These are phyloP conservation scores for Enteromius fasciolatus DNA, from an alignment of 2,797 vertebrate genomes.

Conservation along the genomic window DNA sequence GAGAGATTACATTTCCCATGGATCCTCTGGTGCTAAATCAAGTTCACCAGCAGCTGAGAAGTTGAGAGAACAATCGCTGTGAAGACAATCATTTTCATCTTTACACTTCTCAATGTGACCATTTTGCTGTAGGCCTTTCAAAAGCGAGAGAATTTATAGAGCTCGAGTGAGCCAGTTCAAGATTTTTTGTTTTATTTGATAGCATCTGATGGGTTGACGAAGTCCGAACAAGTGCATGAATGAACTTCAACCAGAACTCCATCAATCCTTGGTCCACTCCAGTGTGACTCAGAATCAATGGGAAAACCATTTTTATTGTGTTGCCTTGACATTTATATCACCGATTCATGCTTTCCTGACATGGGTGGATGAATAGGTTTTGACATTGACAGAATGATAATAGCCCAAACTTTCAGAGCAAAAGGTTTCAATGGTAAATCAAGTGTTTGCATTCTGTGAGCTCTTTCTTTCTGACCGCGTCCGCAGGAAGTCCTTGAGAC, in stretches of 20 bases:
- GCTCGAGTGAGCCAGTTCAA: slow-evolving; percentile 61
- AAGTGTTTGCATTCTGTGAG: not conserved
- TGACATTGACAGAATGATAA: slow-evolving; percentile 28
- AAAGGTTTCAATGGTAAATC: not conserved
- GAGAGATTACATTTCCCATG: slow-evolving; percentile 41
- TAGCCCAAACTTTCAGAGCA: not conserved
- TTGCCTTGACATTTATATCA: slow-evolving; percentile 33
- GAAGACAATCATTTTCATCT: slow-evolving; percentile 48
- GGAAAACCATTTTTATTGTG: slow-evolving; percentile 19
- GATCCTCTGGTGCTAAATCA: slow-evolving; percentile 20
- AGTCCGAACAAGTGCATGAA: slow-evolving; percentile 60
- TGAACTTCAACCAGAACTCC: slow-evolving; percentile 54
- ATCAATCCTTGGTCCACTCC: slow-evolving; percentile 31
- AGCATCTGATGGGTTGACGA: slow-evolving; percentile 75
- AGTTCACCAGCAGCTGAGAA: slow-evolving; percentile 33
- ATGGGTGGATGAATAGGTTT: slow-evolving; percentile 6
- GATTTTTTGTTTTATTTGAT: slow-evolving; percentile 66
- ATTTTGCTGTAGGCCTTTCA: slow-evolving; percentile 34
- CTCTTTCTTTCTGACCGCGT: not conserved
- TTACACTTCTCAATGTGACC: slow-evolving; percentile 17
- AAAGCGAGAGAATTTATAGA: slow-evolving; percentile 44
- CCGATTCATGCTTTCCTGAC: slow-evolving; percentile 5
- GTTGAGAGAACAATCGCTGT: slow-evolving; percentile 38
- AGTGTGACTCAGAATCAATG: slow-evolving; percentile 37
- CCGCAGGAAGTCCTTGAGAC: slow-evolving; percentile 26